Evolutionary conservation across 2,888 invertebrate genomes (phyloP), one percentile per base, ranked within the genome.

Genomic region (Phragmatobia fuliginosa): DNA sequence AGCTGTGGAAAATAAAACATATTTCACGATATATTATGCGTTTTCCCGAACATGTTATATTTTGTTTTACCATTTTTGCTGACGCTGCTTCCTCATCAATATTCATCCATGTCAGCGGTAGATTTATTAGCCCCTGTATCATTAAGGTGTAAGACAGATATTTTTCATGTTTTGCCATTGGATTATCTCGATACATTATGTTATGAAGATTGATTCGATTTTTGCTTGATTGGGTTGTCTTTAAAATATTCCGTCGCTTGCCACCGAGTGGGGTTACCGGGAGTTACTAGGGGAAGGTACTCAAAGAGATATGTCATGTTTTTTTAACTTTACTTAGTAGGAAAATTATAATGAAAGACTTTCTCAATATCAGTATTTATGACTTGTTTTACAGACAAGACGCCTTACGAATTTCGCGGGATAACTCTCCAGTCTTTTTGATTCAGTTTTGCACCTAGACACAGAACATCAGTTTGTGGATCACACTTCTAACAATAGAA

Each of bases 81-180:
- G 74, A 73, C 73, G 78, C 10, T 73, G 67, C 66, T 2, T 10
- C 64, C 80, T 80, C 90, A 92, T 92, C 91, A 91, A 92, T 92
- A 90, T 91, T 91, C 91, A 91, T 91, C 81, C 88, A 79, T 80
- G 90, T 89, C 91, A 84, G 73, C 62, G 63, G 83, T 83, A 84
- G 90, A 91, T 91, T 90, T 92, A 91, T 92, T 89, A 90, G 86
- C 75, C 72, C 74, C 78, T 86, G 86, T 88, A 88, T 87, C 86
- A 89, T 89, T 89, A 87, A 72, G 70, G 76, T 72, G 78, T 76
- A 71, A 59, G 74, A 70, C 70, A 75, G 75, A 77, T 82, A 78
- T 83, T 82, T 76, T 78, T 80, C 75, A 77, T 84, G 81, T 81
- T 79, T 73, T 70, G 71, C 76, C 75, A 75, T 61, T 63, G 74